Percentiles rank a stretch among this genome's conserved stretches.
These are phyloP conservation scores for Austrolebias charrua DNA, from an alignment of 2,797 vertebrate genomes.

Conservation along the genomic window DNA sequence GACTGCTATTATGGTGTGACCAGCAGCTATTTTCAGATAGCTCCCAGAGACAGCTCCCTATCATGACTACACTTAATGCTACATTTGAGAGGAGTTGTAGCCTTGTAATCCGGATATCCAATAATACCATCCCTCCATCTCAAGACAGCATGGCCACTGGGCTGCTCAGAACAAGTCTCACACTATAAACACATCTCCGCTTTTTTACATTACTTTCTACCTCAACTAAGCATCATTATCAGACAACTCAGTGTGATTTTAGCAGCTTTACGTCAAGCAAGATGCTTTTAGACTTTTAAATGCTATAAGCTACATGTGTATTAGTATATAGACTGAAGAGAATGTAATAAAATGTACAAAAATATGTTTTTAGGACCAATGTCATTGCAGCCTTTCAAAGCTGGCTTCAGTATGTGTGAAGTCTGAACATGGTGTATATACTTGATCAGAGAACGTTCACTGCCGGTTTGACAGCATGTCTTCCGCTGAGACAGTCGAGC, in stretches of 20 bases:
- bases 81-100: conserved; percentile 64
- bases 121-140: conserved; percentile 73
- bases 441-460: conserved; percentile 36
- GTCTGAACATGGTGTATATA: conserved; percentile 18
- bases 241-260: conserved; percentile 42
- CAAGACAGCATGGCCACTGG: conserved; percentile 47
- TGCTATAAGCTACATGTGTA: conserved; percentile 40
- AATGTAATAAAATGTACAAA: conserved; percentile 8
- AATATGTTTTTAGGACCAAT: conserved; percentile 30
- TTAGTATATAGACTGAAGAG: conserved; percentile 25
- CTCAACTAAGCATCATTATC: conserved; percentile 46
- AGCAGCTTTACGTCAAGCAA: conserved; percentile 25
- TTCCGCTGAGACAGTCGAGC: conserved; percentile 27
- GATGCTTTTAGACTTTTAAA: conserved; percentile 37
- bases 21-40: conserved; percentile 75
- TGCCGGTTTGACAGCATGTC: conserved; percentile 40
- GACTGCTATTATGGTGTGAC: conserved; percentile 72
- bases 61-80: conserved; percentile 74
- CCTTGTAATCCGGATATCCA: conserved; percentile 75
- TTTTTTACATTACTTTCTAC: conserved; percentile 1
- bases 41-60: conserved; percentile 68
- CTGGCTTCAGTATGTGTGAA: conserved; percentile 26
- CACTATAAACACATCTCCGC: conserved; percentile 45
- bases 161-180: conserved; percentile 59
- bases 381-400: conserved; percentile 31